Evolutionary conservation across 2,113 vertebrate species (phyloP).

Genomic region (Eleginops maclovinus): DNA sequence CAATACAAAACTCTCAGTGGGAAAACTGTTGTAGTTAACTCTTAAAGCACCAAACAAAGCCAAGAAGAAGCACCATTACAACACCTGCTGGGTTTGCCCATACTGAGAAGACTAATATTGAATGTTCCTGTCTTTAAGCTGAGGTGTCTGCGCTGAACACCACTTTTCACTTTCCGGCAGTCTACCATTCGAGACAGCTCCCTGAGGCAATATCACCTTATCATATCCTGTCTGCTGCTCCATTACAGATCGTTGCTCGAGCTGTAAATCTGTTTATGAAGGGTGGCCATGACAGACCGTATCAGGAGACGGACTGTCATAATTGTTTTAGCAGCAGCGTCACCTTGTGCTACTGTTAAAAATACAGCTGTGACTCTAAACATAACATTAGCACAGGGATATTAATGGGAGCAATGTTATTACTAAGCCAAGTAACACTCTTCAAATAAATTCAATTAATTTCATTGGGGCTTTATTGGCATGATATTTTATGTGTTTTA

Average conservation of each 20-base stretch:
- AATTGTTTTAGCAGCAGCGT: slow-evolving; percentile 43
- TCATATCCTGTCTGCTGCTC: slow-evolving; percentile 54
- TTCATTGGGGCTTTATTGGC: not conserved
- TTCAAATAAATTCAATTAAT: not conserved
- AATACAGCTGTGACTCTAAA: slow-evolving; percentile 32
- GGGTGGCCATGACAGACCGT: slow-evolving; percentile 46
- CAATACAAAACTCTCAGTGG: not conserved
- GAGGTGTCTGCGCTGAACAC: slow-evolving; percentile 11
- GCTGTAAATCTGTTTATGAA: slow-evolving; percentile 62
- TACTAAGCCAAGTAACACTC: not conserved
- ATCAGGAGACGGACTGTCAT: slow-evolving; percentile 45
- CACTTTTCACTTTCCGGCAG: slow-evolving; percentile 28
- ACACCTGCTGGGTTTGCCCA: slow-evolving; percentile 38
- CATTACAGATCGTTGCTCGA: slow-evolving; percentile 29
- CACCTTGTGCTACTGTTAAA: slow-evolving; percentile 12
- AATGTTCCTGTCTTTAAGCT: slow-evolving; percentile 40
- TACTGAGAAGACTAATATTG: slow-evolving; percentile 38
- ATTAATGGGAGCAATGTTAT: not conserved
- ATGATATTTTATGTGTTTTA: not conserved
- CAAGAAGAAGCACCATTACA: not conserved
- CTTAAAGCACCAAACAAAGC: not conserved
- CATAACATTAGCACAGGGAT: slow-evolving; percentile 25
- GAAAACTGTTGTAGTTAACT: not conserved
- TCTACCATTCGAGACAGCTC: slow-evolving; percentile 33
- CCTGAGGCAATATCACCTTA: slow-evolving; percentile 55